Base-by-base conservation (phyloP, 2,888 invertebrate species). In the Epistrophe eligans region DNA sequence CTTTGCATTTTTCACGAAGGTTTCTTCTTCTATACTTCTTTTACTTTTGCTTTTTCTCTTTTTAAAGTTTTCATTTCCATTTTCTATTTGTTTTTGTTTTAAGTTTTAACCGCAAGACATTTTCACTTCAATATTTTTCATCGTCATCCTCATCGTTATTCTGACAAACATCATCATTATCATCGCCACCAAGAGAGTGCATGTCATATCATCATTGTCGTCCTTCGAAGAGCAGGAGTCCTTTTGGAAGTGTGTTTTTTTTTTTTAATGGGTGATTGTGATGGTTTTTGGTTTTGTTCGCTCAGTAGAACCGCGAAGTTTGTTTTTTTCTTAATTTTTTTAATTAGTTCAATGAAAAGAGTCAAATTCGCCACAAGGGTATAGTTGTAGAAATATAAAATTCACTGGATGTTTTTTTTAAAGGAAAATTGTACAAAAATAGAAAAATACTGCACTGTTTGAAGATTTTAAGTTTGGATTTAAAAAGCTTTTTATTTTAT, bases 121-220 rank as follows among this genome's bases (percentile, higher is more conserved):
- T 85, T 79, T 70, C 40, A 85, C 80, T 84, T 77, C 77, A 81
- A 71, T 62, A 62, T 81, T 77, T 85, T 79, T 74, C 71, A 64
- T 62, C 60, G 19, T 50, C 84, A 19, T 55, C 64, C 55, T 24
- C 40, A 15, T 55, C 24, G 19, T 66, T 24, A 58, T 28, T 5
- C 55, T 70, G 70, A 55, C 70, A 70, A 70, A 70, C 40, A 70
- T 70, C 55, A 70, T 70, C 70, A 70, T n/a, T n/a, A n/a, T 70
- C 76, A 60, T 70, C 40, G 52, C 52, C 57, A 52, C 77, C 71
- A 70, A 66, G 50, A 66, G 55, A 72, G 76, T 84, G 74, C 71
- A 79, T 79, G 84, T 84, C 72, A 84, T 66, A 79, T 72, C 52
- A 58, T 60, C 64, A 40, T 55, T 43, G 17, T 43, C 32, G 43